Evolutionary conservation across 1,140 invertebrate genomes (phyloP).

Genomic region (Neodiprion virginianus): DNA sequence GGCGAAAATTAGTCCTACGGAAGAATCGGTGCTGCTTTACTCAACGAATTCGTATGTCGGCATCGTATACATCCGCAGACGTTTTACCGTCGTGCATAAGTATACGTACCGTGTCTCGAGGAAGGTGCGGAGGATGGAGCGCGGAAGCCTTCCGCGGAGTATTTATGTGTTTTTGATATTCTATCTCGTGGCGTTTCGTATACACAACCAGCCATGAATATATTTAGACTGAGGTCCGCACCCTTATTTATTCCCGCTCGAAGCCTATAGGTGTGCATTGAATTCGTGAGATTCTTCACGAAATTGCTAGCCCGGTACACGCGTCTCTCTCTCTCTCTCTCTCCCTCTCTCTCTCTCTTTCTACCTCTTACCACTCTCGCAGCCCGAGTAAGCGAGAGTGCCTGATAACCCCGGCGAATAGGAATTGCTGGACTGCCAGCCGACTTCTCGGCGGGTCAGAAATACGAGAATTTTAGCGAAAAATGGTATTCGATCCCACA

Average conservation of each 20-base stretch:
- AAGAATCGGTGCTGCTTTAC: not conserved
- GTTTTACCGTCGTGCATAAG: not conserved
- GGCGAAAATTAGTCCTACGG: too few relatives aligned
- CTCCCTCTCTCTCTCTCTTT: not conserved
- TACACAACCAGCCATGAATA: constrained; percentile 2
- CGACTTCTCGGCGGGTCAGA: not conserved
- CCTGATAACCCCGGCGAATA: not conserved
- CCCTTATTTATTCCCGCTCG: constrained; percentile 43
- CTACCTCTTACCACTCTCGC: not conserved
- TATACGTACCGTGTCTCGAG: not conserved
- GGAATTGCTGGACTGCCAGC: not conserved
- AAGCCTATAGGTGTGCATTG: constrained; percentile 44
- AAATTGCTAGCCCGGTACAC: constrained; percentile 36
- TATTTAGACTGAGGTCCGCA: constrained; percentile 12
- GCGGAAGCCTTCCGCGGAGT: not conserved
- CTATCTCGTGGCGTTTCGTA: constrained; percentile 10
- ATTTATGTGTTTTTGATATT: constrained; percentile 18
- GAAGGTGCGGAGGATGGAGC: not conserved
- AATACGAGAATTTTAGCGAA: not conserved
- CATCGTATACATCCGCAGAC: not conserved
- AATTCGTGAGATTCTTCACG: constrained; percentile 47
- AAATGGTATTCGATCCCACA: not conserved
- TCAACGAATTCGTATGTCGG: not conserved
- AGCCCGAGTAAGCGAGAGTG: too few relatives aligned
- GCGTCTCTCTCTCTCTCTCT: not conserved